phyloP scores from a whole-genome alignment of 2,113 vertebrate species.

The Aplodontia rufa region DNA sequence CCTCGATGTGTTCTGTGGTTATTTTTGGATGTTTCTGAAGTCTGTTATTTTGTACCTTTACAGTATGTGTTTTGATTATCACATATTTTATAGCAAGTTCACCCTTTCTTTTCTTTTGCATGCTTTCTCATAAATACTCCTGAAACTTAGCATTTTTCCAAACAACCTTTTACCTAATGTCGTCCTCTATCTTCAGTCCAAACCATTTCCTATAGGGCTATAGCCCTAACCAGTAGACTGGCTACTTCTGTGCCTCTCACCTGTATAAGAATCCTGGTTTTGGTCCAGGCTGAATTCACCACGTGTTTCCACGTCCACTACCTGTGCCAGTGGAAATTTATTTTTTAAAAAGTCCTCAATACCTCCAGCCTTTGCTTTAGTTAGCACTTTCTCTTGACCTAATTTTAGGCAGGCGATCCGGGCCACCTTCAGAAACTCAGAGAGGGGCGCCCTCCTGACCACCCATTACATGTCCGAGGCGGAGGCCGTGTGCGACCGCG shows the following conservation, averaged over 20 bases:
- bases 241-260: neutral
- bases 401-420: conserved; percentile 89
- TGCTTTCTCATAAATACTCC: neutral
- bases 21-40: neutral
- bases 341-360: neutral
- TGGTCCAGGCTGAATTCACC: neutral
- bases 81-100: neutral
- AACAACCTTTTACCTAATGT: neutral
- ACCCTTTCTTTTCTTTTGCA: neutral
- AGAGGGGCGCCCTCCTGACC: conserved; percentile 92
- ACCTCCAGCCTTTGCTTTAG: neutral
- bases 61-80: neutral
- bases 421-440: conserved; percentile 89
- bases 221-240: neutral
- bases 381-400: neutral
- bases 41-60: neutral
- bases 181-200: neutral
- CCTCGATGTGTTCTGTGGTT: neutral
- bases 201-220: neutral
- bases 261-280: neutral
- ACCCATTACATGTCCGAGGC: conserved; percentile 97
- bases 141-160: neutral
- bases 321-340: neutral
- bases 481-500: conserved; percentile 94
- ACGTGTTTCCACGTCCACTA: neutral